Evolutionary conservation across 1,140 invertebrate genomes (phyloP), one percentile per base, ranked within the genome.

Genomic region (Pseudomyrmex gracilis): DNA sequence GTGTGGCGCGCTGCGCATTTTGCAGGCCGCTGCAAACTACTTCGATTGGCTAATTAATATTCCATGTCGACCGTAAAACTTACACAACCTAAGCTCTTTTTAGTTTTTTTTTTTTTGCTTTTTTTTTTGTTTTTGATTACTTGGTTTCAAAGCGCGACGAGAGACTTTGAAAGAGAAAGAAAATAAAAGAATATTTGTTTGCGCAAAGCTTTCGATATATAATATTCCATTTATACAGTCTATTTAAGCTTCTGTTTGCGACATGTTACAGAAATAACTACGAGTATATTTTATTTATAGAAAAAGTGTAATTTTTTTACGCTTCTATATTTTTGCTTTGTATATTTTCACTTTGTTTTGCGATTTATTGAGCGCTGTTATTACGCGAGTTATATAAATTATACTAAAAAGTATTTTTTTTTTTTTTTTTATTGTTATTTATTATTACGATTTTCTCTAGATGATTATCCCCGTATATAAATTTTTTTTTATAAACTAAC

Each of bases 1-100:
- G 22, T 70, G 70, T 70, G 53, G 76, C 64, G 55, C 64, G 53
- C 53, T 53, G 76, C 53, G 47, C 66, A 77, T 68, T 77, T 77
- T 68, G 17, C 34, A n/a, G 53, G 63, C 34, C 34, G 51, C 34
- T 43, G 24, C 22, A 20, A 15, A 34, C 34, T 20, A 24, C 45
- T 45, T 17, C 70, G 20, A 22, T 43, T 51, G 47, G 34, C 4
- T 68, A 78, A 78, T 78, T 78, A 68, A 78, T 78, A 78, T 68
- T 78, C 43, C 49, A 20, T 13, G 15, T 15, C 17, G 17, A 78
- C 9, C n/a, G 8, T 12, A 49, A 2, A 22, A 67, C 68, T n/a
- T 20, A 34, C 34, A 53, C 49, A 20, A n/a, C 24, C 64, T 68
- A 49, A 78, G 43, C 43, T 9, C 20, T 55, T 20, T 8, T 34